Evolutionary conservation across 92 coral and sea anemone genomes (phyloP), one percentile per base, ranked within the genome.

Genomic region (Porites cylindrica): DNA sequence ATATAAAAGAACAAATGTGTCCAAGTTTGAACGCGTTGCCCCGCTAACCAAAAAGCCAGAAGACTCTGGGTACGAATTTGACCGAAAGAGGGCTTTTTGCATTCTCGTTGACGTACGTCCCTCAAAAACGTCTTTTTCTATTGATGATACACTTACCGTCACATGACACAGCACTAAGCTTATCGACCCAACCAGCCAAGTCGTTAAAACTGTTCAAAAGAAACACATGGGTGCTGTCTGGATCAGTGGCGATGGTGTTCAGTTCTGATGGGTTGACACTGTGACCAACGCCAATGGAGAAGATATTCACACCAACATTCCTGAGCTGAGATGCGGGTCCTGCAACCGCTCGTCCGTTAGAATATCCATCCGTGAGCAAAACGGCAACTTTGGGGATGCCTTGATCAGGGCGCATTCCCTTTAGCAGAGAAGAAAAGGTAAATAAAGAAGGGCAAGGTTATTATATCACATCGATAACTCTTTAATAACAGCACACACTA

Each of bases 131-230:
- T 56, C 61, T 38, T 38, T 38, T 3, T 38, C 61, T 21, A 6
- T 16, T 14, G 18, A 23, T 23, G 19, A 8, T 47, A 1, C 9
- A 60, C 70, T 60, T 87, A 97, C 99, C 98, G 60, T 96, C 96
- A 51, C 99, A 97, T 1, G 99, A 97, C 11, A 95, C 99, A 38
- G 98, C 91, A 79, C 99, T 97, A 26, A 97, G 90, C 72, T 91
- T 95, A 79, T 97, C 99, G 12, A 95, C 95, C 97, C 98, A 97
- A 12, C 90, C 88, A 7, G 91, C 85, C 70, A 97, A 82, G 60
- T 96, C 93, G 67, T 89, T 92, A 67, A 97, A 97, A 21, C 89
- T 93, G 58, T 21, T 47, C 84, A 97, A 71, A 13, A 78, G 82
- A 69, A 95, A 96, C 66, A 97, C 98, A 69, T 97, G 98, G 2